Conservation (phyloP, 23 tunicate genomes). For the Halocynthia roretzi region DNA sequence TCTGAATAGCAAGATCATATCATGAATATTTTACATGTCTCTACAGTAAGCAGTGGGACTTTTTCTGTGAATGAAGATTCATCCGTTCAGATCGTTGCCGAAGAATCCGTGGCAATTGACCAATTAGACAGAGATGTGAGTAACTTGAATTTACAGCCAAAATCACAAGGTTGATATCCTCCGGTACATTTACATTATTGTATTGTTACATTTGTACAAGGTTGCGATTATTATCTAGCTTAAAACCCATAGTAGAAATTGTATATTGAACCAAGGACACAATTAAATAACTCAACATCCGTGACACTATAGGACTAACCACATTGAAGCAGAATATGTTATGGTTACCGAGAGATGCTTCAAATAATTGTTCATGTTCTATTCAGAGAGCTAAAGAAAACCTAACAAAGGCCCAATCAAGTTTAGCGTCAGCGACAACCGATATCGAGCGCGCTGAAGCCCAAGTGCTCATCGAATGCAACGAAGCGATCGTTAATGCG, state of each 20-base stretch:
- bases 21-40: background rate
- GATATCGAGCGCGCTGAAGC: constrained; percentile 65
- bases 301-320: background rate
- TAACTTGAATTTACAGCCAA: too few relatives aligned
- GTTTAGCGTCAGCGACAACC: constrained; percentile 55
- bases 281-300: too few relatives aligned
- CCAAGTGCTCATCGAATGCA: constrained; percentile 70
- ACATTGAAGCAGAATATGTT: background rate
- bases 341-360: background rate
- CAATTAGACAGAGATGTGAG: constrained; percentile 86
- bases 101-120: constrained; percentile 89
- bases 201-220: too few relatives aligned
- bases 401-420: constrained; percentile 59
- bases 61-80: constrained; percentile 92
- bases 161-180: too few relatives aligned
- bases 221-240: too few relatives aligned
- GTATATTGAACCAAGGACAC: too few relatives aligned
- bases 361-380: background rate
- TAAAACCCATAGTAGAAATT: too few relatives aligned
- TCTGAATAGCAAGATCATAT: background rate
- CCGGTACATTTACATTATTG: too few relatives aligned
- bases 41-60: constrained; percentile 91
- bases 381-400: constrained; percentile 57
- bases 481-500: constrained; percentile 76
- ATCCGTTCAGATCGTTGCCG: constrained; percentile 85